Conservation (phyloP, 2,888 invertebrate genomes). For the Scrobipalpa costella region DNA sequence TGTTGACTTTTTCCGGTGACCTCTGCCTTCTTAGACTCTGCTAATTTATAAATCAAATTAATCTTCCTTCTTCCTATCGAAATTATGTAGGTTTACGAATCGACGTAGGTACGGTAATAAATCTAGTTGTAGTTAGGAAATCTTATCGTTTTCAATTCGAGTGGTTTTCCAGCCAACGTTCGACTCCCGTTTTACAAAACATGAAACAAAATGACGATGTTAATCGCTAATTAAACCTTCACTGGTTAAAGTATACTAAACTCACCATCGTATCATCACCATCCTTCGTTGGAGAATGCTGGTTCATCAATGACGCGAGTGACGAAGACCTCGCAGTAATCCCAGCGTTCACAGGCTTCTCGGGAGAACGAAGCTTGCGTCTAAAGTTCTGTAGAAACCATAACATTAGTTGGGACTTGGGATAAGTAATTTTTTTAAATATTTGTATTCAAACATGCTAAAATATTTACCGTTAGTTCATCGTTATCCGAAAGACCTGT, state of each 20-base stretch:
- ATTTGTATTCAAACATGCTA: neutral
- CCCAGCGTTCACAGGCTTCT: conserved; percentile 66
- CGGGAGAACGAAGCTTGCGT: conserved; percentile 81
- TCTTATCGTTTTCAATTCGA: too few species aligned
- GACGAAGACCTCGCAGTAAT: conserved; percentile 72
- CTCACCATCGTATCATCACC: conserved; percentile 54
- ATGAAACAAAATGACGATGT: too few species aligned
- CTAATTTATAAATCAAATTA: neutral
- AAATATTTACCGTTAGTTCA: conserved; percentile 66
- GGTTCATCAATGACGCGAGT: conserved; percentile 68
- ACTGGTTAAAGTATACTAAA: neutral
- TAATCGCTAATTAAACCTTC: conserved; percentile 4
- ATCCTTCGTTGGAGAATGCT: conserved; percentile 56
- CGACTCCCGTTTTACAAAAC: neutral
- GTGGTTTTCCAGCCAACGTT: neutral
- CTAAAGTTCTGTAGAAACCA: conserved; percentile 81
- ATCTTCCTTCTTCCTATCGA: neutral
- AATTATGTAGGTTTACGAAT: neutral
- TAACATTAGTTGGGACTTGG: neutral
- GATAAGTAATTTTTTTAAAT: neutral
- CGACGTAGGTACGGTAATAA: too few species aligned
- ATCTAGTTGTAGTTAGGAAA: too few species aligned
- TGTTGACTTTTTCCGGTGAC: conserved; percentile 56
- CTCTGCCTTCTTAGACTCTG: conserved; percentile 55
- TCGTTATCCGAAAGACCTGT: conserved; percentile 72